A percentile compares a stretch with the other conserved stretches of the same genome.
Conservation (phyloP, 2,113 vertebrate species). For the Ammodytes dubius region DNA sequence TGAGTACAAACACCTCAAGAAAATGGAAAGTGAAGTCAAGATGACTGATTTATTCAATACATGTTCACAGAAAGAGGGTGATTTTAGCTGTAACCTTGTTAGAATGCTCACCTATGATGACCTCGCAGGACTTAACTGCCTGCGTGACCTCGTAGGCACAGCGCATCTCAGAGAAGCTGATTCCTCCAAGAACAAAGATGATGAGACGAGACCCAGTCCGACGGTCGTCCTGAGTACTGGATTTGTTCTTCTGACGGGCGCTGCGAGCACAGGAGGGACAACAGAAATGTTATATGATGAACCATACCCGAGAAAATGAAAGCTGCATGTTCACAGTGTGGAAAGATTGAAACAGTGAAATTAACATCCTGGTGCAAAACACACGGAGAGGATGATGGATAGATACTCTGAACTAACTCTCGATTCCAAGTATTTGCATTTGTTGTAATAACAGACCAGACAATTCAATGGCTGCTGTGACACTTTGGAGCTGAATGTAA, state of each 20-base stretch:
- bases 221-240: constrained; percentile 86
- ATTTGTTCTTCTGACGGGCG: constrained; percentile 83
- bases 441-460: background rate
- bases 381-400: too few relatives aligned
- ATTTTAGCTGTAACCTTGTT: background rate
- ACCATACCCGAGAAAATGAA: too few relatives aligned
- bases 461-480: background rate
- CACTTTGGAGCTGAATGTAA: background rate
- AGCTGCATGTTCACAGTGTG: too few relatives aligned
- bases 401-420: background rate
- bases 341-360: background rate
- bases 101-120: constrained; percentile 91
- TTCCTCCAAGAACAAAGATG: constrained; percentile 94
- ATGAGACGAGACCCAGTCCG: constrained; percentile 90
- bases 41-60: background rate
- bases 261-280: constrained; percentile 45
- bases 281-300: background rate
- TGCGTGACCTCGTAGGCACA: constrained; percentile 94
- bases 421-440: background rate
- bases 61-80: background rate
- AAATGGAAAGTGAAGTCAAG: background rate
- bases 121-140: constrained; percentile 91
- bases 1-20: background rate
- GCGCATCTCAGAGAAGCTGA: constrained; percentile 94
- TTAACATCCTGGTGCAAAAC: background rate